Evolutionary conservation across 2,113 vertebrate species (phyloP), one percentile per base, ranked within the genome.

Genomic region (Trachemys scripta): DNA sequence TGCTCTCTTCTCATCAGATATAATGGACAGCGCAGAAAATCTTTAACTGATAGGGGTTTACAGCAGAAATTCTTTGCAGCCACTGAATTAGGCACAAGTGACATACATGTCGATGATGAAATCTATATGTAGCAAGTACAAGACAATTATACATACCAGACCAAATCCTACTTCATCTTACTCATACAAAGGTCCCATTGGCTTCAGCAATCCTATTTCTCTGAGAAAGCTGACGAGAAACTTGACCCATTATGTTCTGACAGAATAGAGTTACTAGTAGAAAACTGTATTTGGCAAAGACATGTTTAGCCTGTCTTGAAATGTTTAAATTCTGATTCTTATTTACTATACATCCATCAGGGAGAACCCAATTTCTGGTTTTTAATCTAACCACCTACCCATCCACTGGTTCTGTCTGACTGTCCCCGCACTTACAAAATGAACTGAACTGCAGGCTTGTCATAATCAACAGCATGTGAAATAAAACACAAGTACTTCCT

Each of bases 381-480:
- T 86, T 69, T 50, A 82, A 87, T 89, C 85, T 96, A 35, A 57
- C 78, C 84, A 82, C 59, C 87, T 95, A 53, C 82, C 29, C 80
- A 31, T 53, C 92, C 72, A 56, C 59, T 85, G 47, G 0, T 35
- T 53, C 24, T 16, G 53, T 90, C 87, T 84, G 50, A 25, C 75
- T 88, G 56, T 95, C 84, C 20, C 84, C 79, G 42, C 8, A 27
- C 10, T 89, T 89, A 88, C 85, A 92, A 87, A 89, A 84, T 91
- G 80, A 92, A 90, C 35, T 83, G 80, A 91, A 92, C 53, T 91
- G 75, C n/a, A 82, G 59, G 93, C 82, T 10, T 85, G 47, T 90
- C 92, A 79, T 89, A 90, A 85, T 93, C 72, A 90, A 59, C n/a
- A 92, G 93, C 92, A 85, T 95, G 82, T 83, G 65, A 96, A 95